Evolutionary conservation across 1,140 invertebrate species (phyloP), one percentile per base, ranked within the genome.

Genomic region (Drosophila sproati): DNA sequence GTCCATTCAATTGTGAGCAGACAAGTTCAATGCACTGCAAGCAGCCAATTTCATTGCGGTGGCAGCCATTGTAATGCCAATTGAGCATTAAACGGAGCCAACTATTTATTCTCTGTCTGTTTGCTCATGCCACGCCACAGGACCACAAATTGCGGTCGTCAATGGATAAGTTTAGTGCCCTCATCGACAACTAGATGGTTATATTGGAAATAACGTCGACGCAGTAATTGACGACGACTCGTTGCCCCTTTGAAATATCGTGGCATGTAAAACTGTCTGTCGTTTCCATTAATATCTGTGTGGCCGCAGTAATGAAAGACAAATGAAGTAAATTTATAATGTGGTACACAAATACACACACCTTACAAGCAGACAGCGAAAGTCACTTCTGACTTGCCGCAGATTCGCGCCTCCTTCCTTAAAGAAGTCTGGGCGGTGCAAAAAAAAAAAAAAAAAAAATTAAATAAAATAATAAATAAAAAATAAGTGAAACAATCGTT

Each of bases 41-140:
- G 50, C 67, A 43, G 67, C 57, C 52, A 62, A 70, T 70, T 56
- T 57, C 32, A 52, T 51, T 64, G 55, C 35, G 41, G 34, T 50
- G 10, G 57, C 66, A 69, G 66, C 57, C 66, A 70, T 74, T 70
- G 72, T 74, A 74, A 74, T 70, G 72, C 72, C 72, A 74, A 74
- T 74, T 69, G 71, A 56, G 50, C 56, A 73, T 73, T 73, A 69
- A 73, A 69, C 64, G 47, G 64, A 74, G 72, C 72, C 72, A 74
- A 74, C 72, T 72, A 72, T 52, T 20, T 74, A 70, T 70, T 63
- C 57, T 74, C 45, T 52, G 64, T 50, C 52, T 57, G 51, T 20
- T 47, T 10, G 32, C 34, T 6, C 34, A 5, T 8, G 43, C 20
- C 10, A 5, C 29, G 28, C 39, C 48, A 20, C 71, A 73, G 64